These are phyloP conservation scores for Tridacna gigas DNA, from an alignment of 2,888 invertebrate species.

Conservation along the genomic window DNA sequence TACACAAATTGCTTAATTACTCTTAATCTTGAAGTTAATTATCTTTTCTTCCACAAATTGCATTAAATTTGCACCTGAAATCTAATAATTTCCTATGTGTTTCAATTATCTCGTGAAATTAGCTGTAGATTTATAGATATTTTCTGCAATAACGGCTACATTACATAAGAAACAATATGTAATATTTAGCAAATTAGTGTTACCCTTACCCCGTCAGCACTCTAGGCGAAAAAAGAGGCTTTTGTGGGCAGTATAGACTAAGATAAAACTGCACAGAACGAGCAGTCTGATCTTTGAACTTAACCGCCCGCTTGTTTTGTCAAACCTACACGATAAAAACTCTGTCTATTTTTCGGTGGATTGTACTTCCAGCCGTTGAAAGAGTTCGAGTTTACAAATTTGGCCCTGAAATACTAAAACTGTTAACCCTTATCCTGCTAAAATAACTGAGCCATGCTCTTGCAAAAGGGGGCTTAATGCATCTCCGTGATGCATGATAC, in stretches of 20 bases:
- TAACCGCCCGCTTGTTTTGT: too few species aligned
- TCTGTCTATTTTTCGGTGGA: too few species aligned
- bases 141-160: constrained; percentile 1
- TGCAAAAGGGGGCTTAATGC: too few species aligned
- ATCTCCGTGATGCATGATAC: too few species aligned
- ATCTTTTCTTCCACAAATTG: background rate
- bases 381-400: too few species aligned
- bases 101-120: constrained; percentile 24
- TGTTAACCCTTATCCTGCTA: too few species aligned
- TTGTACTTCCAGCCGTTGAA: too few species aligned
- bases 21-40: background rate
- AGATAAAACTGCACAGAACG: background rate
- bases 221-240: background rate
- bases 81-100: constrained; percentile 15
- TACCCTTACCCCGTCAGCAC: too few species aligned
- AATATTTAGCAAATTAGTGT: constrained; percentile 12
- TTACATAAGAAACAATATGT: constrained; percentile 10
- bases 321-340: too few species aligned
- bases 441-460: too few species aligned
- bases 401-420: too few species aligned
- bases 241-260: background rate
- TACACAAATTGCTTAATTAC: too few species aligned
- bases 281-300: background rate
- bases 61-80: constrained; percentile 5
- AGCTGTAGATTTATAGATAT: constrained; percentile 7